Base-by-base conservation (phyloP, 2,888 invertebrate genomes). In the Mythimna loreyi region DNA sequence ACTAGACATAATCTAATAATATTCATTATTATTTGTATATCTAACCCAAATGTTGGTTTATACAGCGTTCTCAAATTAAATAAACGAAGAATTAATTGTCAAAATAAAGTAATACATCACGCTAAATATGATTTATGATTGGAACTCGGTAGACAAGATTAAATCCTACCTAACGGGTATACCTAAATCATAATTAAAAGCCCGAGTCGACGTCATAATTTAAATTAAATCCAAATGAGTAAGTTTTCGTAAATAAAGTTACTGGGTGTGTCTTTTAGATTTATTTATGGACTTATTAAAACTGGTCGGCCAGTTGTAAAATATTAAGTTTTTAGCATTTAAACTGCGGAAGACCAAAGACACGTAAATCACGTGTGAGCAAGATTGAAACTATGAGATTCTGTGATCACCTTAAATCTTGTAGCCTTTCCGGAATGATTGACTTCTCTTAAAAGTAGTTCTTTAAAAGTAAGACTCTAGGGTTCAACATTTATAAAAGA, bases 201-300 rank as follows among this genome's bases (percentile, higher is more conserved):
- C 25, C 13, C 19, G 23, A 58, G 11, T 55, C 36, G 9, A 77
- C 49, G 36, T 60, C 56, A 47, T 53, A 53, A 59, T 71, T 63
- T 49, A 58, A 59, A 60, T 64, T 40, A 59, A 64, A 56, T 49
- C 55, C 45, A 66, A 75, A 61, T 47, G 25, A 61, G 30, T 78
- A 47, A 11, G 30, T 58, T 62, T 70, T 47, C 62, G 40, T 28
- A 58, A 28, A 50, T 60, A 63, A 78, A 64, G 13, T 23, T 45
- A 40, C n/a, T 49, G 36, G 63, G 23, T 43, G 43, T 63, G 33
- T 45, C 72, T 67, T 67, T 56, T 28, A 43, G 53, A 64, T 72
- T 68, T 77, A 74, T 64, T 72, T 72, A 78, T 50, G 43, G 30
- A 50, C 28, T 55, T 28, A 59, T 49, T 76, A 49, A 74, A 55